Evolutionary conservation across 2,888 invertebrate species (phyloP).

Genomic region (Agelastica alni): DNA sequence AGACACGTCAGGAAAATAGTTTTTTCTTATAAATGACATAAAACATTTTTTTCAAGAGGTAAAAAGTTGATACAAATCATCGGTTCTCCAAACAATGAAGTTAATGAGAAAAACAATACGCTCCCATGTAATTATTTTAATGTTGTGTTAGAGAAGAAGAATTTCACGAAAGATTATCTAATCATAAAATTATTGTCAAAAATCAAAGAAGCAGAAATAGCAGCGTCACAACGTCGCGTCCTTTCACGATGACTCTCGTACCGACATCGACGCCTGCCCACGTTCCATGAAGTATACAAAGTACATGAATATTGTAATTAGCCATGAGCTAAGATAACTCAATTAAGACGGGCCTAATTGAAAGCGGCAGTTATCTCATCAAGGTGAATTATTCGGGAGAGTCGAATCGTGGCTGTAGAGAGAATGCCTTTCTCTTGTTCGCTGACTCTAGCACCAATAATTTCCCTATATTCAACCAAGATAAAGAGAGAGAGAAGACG

Average conservation of each 20-base stretch:
- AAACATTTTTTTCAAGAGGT: too few relatives aligned
- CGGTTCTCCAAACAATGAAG: too few relatives aligned
- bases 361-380: conserved; percentile 53
- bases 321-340: conserved; percentile 47
- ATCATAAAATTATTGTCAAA: conserved; percentile 7
- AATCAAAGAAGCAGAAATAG: conserved; percentile 12
- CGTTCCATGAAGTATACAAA: conserved; percentile 21
- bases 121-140: too few relatives aligned
- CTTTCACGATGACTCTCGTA: neutral
- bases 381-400: conserved; percentile 50
- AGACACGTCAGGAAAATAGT: too few relatives aligned
- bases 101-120: too few relatives aligned
- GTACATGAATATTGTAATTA: conserved; percentile 47
- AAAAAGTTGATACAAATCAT: too few relatives aligned
- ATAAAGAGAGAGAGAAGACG: neutral
- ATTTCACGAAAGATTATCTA: too few relatives aligned
- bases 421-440: conserved; percentile 1
- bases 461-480: conserved; percentile 6
- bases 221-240: conserved; percentile 9
- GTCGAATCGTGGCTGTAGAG: conserved; percentile 34
- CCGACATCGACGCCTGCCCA: conserved; percentile 7
- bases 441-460: conserved; percentile 9
- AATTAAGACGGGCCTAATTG: conserved; percentile 51
- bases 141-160: too few relatives aligned
- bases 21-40: too few relatives aligned